Evolutionary conservation across 2,888 invertebrate genomes (phyloP), one percentile per base, ranked within the genome.

Genomic region (Serripes groenlandicus): DNA sequence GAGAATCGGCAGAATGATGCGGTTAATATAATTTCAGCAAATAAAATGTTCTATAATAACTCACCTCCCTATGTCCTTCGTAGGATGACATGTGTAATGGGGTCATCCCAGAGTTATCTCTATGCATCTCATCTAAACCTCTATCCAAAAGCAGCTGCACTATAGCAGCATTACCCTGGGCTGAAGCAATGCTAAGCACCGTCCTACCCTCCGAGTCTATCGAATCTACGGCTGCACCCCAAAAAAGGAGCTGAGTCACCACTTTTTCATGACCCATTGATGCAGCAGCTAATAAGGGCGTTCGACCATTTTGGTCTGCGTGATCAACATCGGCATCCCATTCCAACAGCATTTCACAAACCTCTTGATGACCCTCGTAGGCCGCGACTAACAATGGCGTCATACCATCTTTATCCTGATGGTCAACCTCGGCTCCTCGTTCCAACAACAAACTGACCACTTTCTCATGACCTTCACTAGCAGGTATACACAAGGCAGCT

Each of bases 101-200:
- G 0, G 99, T 99, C 99, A 99, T 99, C 0, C 99, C 99, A 0
- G 98, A 97, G 95, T 98, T 98, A 94, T 99, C 99, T 18, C 95
- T 90, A 88, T 96, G 96, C 92, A 95, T 95, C 98, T 98, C 96
- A 90, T 96, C 95, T 81, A 95, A 93, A 91, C 96, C 99, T 37
- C 93, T 81, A 81, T 94, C 94, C 23, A 99, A 95, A 58, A 99
- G 95, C 92, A 98, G 97, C 28, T 97, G 96, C 0, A 99, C 98
- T 15, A 98, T 98, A 90, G 98, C 97, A 52, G 97, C 97, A 0
- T 90, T 91, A 11, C 92, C 92, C 81, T 92, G 90, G 18, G 94
- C 94, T 18, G 95, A 94, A 9, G 95, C 95, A 30, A 95, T 94
- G 71, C 95, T 95, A 35, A 96, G 92, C 56, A 95, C 98, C 0